A percentile compares a stretch with the other conserved stretches of the same genome.
Conservation (phyloP, 2,888 invertebrate genomes). For the Exephanes ischioxanthus region DNA sequence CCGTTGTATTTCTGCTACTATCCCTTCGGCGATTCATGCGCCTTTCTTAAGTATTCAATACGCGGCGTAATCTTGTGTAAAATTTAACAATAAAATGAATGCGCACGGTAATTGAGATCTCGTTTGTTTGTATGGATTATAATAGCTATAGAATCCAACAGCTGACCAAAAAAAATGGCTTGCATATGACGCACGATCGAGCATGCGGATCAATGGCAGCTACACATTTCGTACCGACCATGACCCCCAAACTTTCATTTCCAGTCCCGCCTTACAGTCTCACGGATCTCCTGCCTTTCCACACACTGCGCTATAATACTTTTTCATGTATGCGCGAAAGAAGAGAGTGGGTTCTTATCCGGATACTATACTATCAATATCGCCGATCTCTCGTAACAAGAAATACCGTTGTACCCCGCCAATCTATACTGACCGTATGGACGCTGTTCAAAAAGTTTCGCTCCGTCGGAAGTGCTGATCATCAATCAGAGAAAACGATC, state of each 20-base stretch:
- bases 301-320: background rate
- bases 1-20: background rate
- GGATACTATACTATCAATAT: constrained; percentile 38
- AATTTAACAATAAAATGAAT: background rate
- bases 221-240: constrained; percentile 23
- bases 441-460: constrained; percentile 2
- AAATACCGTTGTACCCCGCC: background rate
- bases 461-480: background rate
- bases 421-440: background rate
- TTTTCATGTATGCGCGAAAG: constrained; percentile 28
- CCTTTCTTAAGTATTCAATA: background rate
- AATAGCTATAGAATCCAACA: background rate
- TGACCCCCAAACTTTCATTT: constrained; percentile 64
- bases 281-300: constrained; percentile 32
- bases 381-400: constrained; percentile 23
- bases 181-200: background rate
- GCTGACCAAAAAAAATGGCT: background rate
- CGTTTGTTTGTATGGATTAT: background rate
- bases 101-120: background rate
- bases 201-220: constrained; percentile 2
- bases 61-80: background rate
- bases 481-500: constrained; percentile 20
- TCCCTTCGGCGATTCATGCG: constrained; percentile 1
- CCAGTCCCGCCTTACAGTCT: constrained; percentile 32
- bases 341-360: constrained; percentile 39